These are phyloP conservation scores for Camarhynchus parvulus DNA, from an alignment of 2,113 vertebrate species.

Conservation along the genomic window DNA sequence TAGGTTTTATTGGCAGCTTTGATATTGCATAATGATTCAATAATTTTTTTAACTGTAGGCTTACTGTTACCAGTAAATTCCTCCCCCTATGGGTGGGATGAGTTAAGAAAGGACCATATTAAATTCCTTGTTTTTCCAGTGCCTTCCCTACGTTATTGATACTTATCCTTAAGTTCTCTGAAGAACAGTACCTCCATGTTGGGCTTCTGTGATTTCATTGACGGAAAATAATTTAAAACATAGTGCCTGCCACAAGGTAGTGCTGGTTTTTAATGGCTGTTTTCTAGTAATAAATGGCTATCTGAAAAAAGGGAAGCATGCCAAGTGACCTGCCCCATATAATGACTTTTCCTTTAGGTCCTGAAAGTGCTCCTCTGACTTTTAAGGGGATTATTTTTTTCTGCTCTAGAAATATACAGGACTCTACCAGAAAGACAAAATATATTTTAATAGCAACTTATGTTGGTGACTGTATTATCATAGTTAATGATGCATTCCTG, in stretches of 20 bases:
- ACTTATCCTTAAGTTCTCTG: neutral
- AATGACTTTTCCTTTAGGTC: constrained; percentile 36
- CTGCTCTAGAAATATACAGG: neutral
- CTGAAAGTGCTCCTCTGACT: neutral
- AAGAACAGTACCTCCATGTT: neutral
- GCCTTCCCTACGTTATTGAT: neutral
- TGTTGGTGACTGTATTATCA: neutral
- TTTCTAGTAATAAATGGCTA: neutral
- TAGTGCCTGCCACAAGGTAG: neutral
- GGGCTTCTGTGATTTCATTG: constrained; percentile 16
- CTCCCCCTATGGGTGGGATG: neutral
- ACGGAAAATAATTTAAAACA: constrained; percentile 37
- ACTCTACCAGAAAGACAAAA: neutral
- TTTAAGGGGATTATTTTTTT: neutral
- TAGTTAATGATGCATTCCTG: neutral
- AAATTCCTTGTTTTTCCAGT: neutral
- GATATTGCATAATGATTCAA: neutral
- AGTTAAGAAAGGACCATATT: neutral
- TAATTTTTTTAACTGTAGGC: neutral
- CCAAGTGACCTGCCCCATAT: neutral
- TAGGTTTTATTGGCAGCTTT: neutral
- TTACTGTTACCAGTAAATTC: neutral
- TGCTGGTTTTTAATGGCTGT: neutral
- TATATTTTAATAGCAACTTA: neutral
- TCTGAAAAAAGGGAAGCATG: neutral